phyloP scores from a whole-genome alignment of 2,888 invertebrate genomes.

The Pediacus dermestoides region DNA sequence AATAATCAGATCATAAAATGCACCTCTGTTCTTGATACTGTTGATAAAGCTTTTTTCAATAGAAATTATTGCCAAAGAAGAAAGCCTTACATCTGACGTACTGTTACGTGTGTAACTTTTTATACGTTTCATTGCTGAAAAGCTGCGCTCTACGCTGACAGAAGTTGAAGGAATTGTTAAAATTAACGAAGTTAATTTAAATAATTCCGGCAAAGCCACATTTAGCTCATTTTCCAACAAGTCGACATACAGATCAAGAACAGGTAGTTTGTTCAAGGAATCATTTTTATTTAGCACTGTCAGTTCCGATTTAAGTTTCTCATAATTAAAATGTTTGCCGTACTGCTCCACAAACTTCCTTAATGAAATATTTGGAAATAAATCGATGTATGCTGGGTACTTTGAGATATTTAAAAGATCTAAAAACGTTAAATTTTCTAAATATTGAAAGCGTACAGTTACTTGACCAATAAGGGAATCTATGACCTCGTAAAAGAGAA shows the following conservation, averaged over 20 bases:
- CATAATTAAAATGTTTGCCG: conserved; percentile 1
- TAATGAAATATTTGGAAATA: background rate
- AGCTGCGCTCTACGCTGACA: no score
- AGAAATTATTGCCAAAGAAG: no score
- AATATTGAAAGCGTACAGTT: background rate
- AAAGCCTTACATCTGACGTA: no score
- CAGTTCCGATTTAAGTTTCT: conserved; percentile 2
- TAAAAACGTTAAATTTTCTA: background rate
- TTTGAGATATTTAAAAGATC: background rate
- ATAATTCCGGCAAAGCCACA: no score
- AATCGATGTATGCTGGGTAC: background rate
- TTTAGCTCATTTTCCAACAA: no score
- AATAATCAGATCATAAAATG: no score
- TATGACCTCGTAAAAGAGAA: conserved; percentile 8
- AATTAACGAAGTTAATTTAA: no score
- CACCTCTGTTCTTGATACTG: no score
- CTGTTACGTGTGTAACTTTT: no score
- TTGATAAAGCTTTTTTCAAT: no score
- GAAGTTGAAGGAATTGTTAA: no score
- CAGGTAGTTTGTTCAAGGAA: background rate
- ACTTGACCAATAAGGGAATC: conserved; percentile 1
- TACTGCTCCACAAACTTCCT: conserved; percentile 1
- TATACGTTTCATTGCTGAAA: no score
- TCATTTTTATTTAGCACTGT: conserved; percentile 1
- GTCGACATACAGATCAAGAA: background rate